Percentiles rank a stretch among this genome's conserved stretches.
Evolutionary conservation across 2,797 vertebrate genomes (phyloP).

Genomic region (Sebastolobus alascanus): DNA sequence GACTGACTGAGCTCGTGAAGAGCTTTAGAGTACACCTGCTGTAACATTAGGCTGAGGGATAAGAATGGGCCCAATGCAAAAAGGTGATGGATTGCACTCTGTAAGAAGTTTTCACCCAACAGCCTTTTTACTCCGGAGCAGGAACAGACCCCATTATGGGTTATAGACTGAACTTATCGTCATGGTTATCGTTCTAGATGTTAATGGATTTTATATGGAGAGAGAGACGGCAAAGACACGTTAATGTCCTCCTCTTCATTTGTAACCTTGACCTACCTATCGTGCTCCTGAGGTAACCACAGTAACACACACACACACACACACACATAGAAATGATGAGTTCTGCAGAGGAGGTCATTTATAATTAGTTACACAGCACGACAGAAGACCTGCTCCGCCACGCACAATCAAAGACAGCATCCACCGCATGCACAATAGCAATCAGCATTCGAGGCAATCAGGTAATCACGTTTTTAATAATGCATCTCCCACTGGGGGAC

Average conservation of each 20-base stretch:
- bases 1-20: slow-evolving; percentile 24
- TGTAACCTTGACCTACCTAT: slow-evolving; percentile 76
- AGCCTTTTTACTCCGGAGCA: slow-evolving; percentile 5
- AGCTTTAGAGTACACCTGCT: slow-evolving; percentile 24
- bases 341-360: slow-evolving; percentile 70
- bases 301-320: slow-evolving; percentile 16
- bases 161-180: slow-evolving; percentile 18
- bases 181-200: slow-evolving; percentile 43
- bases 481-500: slow-evolving; percentile 44
- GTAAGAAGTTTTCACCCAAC: slow-evolving; percentile 24
- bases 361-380: slow-evolving; percentile 76
- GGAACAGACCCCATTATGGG: slow-evolving; percentile 17
- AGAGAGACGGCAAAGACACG: slow-evolving; percentile 39
- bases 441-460: slow-evolving; percentile 63
- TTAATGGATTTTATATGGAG: slow-evolving; percentile 53
- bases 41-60: slow-evolving; percentile 41
- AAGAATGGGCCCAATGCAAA: slow-evolving; percentile 20
- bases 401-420: slow-evolving; percentile 59
- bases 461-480: slow-evolving; percentile 62
- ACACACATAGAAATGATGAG: slow-evolving; percentile 50
- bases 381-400: slow-evolving; percentile 55
- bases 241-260: slow-evolving; percentile 49
- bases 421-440: slow-evolving; percentile 43
- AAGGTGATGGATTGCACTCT: slow-evolving; percentile 29
- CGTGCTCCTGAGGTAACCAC: slow-evolving; percentile 31